Conservation (phyloP, 2,113 vertebrate species). For the Syrmaticus mikado region DNA sequence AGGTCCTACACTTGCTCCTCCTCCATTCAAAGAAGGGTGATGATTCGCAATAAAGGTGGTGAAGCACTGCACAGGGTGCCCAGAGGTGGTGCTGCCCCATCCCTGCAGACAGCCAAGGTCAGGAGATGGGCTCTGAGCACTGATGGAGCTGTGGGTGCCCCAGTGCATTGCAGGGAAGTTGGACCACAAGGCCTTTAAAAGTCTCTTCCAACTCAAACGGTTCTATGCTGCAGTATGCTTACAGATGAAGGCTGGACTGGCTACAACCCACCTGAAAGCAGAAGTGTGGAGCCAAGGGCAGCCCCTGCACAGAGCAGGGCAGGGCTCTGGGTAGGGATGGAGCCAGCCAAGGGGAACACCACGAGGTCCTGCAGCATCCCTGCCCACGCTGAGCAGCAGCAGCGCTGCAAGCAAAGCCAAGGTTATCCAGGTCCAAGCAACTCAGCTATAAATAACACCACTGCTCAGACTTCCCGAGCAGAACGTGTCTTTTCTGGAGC, state of each 20-base stretch:
- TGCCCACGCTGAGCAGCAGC: not conserved
- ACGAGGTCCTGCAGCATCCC: not conserved
- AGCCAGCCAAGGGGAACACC: not conserved
- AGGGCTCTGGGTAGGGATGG: not conserved
- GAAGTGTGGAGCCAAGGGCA: too few relatives aligned
- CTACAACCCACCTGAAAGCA: not conserved
- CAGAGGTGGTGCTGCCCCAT: too few relatives aligned
- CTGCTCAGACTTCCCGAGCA: not conserved
- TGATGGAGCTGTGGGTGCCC: too few relatives aligned
- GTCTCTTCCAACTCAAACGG: too few relatives aligned
- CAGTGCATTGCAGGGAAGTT: too few relatives aligned
- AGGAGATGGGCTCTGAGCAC: too few relatives aligned
- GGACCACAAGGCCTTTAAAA: too few relatives aligned
- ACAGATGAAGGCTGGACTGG: not conserved
- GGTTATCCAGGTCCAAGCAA: conserved; percentile 51
- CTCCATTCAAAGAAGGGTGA: not conserved
- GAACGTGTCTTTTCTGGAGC: conserved; percentile 34
- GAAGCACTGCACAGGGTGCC: too few relatives aligned
- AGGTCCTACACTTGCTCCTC: not conserved
- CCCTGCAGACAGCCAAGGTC: too few relatives aligned
- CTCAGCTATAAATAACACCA: conserved; percentile 57
- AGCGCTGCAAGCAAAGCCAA: conserved; percentile 20
- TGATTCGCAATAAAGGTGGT: too few relatives aligned
- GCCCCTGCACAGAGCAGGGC: not conserved
- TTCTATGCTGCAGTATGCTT: too few relatives aligned